A percentile compares a stretch with the other conserved stretches of the same genome.
Conservation (phyloP, 2,888 invertebrate species). For the Polylopha cassiicola region DNA sequence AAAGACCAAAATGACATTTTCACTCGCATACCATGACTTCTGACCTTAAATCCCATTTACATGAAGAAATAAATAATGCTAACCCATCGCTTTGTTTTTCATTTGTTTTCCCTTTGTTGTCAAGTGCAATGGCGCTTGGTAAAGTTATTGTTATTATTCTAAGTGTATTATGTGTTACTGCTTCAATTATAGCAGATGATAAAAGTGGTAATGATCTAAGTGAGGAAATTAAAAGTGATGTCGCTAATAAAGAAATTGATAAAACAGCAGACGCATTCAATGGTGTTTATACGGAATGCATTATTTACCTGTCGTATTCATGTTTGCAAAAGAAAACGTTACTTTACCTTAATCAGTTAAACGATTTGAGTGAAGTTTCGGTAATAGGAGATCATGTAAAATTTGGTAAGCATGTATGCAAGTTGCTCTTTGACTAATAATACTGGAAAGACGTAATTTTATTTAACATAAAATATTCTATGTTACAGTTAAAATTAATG, state of each 20-base stretch:
- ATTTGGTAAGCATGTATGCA: slow-evolving; percentile 59
- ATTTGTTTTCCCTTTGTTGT: slow-evolving; percentile 40
- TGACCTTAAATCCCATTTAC: slow-evolving; percentile 62
- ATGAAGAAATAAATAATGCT: slow-evolving; percentile 60
- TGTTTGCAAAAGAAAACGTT: slow-evolving; percentile 78
- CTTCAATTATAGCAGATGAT: slow-evolving; percentile 26
- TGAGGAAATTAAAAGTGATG: slow-evolving; percentile 25
- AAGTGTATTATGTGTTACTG: slow-evolving; percentile 31
- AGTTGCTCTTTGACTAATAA: slow-evolving; percentile 20
- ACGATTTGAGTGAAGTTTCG: slow-evolving; percentile 71
- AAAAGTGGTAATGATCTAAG: slow-evolving; percentile 14
- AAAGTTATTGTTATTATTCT: slow-evolving; percentile 34
- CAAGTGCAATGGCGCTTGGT: slow-evolving; percentile 40
- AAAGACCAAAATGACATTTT: slow-evolving; percentile 59
- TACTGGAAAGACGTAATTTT: neutral
- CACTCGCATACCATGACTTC: slow-evolving; percentile 43
- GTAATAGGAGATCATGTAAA: slow-evolving; percentile 75
- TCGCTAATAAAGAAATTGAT: slow-evolving; percentile 21
- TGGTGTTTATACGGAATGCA: slow-evolving; percentile 74
- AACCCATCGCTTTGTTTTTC: slow-evolving; percentile 37
- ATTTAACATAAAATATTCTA: neutral
- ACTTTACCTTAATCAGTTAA: slow-evolving; percentile 73
- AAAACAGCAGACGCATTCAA: slow-evolving; percentile 58
- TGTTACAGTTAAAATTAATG: slow-evolving; percentile 50
- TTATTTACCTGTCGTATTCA: slow-evolving; percentile 72